Conservation (phyloP, 2,888 invertebrate genomes). For the Aleiodes testaceus region DNA sequence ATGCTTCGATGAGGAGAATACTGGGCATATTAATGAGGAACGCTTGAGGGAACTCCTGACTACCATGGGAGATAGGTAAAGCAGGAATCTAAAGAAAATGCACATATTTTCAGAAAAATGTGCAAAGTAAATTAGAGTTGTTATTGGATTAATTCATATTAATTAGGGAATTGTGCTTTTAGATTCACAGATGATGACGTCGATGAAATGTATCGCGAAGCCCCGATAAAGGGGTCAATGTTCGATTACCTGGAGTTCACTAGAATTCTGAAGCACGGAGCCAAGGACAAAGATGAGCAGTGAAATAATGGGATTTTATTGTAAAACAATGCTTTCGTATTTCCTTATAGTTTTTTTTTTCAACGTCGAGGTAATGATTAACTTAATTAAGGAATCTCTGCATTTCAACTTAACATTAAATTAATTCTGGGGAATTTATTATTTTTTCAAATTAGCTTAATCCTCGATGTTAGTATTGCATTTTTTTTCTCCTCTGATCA, state of each 20-base stretch:
- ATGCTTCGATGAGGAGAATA: slow-evolving; percentile 98
- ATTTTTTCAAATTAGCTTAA: neutral
- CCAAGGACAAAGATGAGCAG: slow-evolving; percentile 98
- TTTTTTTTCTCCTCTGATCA: slow-evolving; percentile 34
- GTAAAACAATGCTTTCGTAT: slow-evolving; percentile 18
- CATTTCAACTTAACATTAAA: slow-evolving; percentile 5
- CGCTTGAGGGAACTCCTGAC: slow-evolving; percentile 94
- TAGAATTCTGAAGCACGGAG: slow-evolving; percentile 98
- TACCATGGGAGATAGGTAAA: slow-evolving; percentile 95
- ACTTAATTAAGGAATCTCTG: slow-evolving; percentile 22
- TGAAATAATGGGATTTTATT: slow-evolving; percentile 63
- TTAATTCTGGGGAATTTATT: neutral
- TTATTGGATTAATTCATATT: neutral
- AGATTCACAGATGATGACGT: slow-evolving; percentile 96
- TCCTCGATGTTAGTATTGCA: slow-evolving; percentile 43
- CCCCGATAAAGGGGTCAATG: slow-evolving; percentile 94
- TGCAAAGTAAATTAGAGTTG: neutral
- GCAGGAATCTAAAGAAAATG: slow-evolving; percentile 1
- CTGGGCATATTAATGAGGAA: slow-evolving; percentile 93
- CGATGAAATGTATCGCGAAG: slow-evolving; percentile 99
- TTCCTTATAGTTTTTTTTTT: slow-evolving; percentile 20
- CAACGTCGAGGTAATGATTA: slow-evolving; percentile 24
- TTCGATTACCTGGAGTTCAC: slow-evolving; percentile 99
- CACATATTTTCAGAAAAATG: neutral
- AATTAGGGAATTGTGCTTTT: slow-evolving; percentile 6